Base-by-base conservation (phyloP, 2,797 vertebrate species). In the Pangasius mekongensis region DNA sequence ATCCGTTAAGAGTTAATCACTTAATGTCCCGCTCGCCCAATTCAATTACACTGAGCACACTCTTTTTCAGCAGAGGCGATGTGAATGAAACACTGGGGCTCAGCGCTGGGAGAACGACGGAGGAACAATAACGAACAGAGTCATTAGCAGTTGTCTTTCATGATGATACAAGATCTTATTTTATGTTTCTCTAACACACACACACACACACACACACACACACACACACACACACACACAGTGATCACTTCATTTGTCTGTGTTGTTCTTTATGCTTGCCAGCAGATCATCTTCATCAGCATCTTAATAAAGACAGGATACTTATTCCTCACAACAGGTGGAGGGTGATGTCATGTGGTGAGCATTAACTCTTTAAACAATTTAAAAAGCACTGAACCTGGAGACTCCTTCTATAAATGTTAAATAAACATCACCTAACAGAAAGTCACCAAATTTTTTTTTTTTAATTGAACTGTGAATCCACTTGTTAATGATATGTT, bases 1-100 rank as follows among this genome's bases (percentile, higher is more conserved):
- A 85, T 85, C 66, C 66, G 66, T 85, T 85, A 85, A 73, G 52
- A 85, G 49, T 85, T 85, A 85, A 85, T 85, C 49, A 85, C 67
- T 85, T 73, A 71, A 85, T 39, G 66, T 85, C 83, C 30, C 83
- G 2, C 49, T 71, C 10, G 66, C 83, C 47, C 83, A 71, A 85
- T 85, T 85, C 83, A 85, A 85, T 85, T 85, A 85, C 83, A 14
- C 83, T 20, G 27, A 85, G 66, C 22, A 13, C 30, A 67, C 66
- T 56, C 64, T 39, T 49, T 85, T 71, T 52, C 83, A 71, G 66
- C 83, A 33, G 33, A 27, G 49, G 66, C 83, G 5, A 33, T 36
- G 20, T 36, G 71, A 85, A 85, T 71, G 66, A 73, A 73, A 56
- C 83, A 56, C 66, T 73, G 16, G 20, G 52, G 66, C 47, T 85